These are phyloP conservation scores for Coelopa pilipes DNA, from an alignment of 2,888 invertebrate genomes.

Conservation along the genomic window DNA sequence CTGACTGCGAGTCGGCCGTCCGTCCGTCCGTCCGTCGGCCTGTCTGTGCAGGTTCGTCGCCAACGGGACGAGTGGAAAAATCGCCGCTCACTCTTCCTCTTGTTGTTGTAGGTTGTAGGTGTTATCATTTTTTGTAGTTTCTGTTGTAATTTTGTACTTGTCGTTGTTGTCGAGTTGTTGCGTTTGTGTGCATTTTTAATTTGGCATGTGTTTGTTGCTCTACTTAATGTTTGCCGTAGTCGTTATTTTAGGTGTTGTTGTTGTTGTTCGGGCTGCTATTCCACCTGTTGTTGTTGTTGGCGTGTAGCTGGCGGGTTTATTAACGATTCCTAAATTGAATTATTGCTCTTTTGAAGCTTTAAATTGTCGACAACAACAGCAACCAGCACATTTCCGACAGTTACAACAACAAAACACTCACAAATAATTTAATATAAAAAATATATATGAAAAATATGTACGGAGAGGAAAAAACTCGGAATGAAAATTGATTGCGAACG, in stretches of 20 bases:
- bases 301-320: constrained; percentile 29
- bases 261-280: constrained; percentile 11
- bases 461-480: constrained; percentile 50
- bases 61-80: no score
- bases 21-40: not conserved
- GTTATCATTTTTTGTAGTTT: no score
- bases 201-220: constrained; percentile 19
- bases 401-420: no score
- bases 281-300: constrained; percentile 27
- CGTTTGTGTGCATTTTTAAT: not conserved
- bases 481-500: constrained; percentile 54
- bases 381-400: no score
- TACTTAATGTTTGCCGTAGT: constrained; percentile 22
- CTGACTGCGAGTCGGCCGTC: not conserved
- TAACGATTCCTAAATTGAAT: constrained; percentile 48
- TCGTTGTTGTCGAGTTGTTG: no score
- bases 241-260: constrained; percentile 12
- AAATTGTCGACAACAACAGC: no score
- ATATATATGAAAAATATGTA: not conserved
- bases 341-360: constrained; percentile 41
- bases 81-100: no score
- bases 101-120: no score
- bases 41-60: not conserved
- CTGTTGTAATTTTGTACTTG: no score
- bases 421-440: no score